These are phyloP conservation scores for Bucorvus abyssinicus DNA, from an alignment of 2,797 vertebrate genomes.

Conservation along the genomic window DNA sequence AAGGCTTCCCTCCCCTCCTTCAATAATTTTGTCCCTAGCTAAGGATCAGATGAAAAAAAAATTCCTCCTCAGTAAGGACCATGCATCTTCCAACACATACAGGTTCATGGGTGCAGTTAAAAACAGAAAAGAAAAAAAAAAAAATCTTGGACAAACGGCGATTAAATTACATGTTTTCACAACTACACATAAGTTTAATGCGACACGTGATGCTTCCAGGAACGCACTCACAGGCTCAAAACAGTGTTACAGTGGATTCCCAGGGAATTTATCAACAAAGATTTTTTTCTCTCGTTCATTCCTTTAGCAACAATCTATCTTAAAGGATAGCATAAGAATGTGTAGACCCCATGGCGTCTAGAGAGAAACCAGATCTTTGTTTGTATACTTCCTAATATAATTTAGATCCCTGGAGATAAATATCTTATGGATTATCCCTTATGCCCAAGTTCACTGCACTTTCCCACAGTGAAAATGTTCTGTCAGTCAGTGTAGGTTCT, in stretches of 20 bases:
- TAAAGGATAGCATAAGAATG: constrained; percentile 14
- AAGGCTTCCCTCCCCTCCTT: neutral
- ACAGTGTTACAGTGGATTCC: neutral
- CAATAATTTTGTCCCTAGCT: neutral
- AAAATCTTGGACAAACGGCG: neutral
- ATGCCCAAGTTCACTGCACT: constrained; percentile 16
- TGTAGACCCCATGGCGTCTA: neutral
- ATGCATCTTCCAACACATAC: neutral
- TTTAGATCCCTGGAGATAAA: constrained; percentile 29
- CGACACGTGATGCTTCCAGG: constrained; percentile 1
- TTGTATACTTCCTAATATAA: constrained; percentile 42
- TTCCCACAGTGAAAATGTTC: constrained; percentile 49
- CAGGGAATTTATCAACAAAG: constrained; percentile 6
- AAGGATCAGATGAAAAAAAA: neutral
- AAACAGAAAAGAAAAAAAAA: neutral
- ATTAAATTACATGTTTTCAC: constrained; percentile 10
- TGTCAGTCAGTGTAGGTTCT: constrained; percentile 10
- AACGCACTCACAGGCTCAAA: constrained; percentile 13
- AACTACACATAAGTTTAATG: neutral
- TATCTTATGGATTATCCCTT: constrained; percentile 34
- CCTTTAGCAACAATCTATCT: constrained; percentile 5
- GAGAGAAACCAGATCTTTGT: constrained; percentile 42
- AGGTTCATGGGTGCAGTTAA: neutral
- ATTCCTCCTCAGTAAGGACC: neutral
- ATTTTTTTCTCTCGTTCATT: constrained; percentile 7